phyloP scores from a whole-genome alignment of 2,888 invertebrate species.

The Cerceris rybyensis region DNA sequence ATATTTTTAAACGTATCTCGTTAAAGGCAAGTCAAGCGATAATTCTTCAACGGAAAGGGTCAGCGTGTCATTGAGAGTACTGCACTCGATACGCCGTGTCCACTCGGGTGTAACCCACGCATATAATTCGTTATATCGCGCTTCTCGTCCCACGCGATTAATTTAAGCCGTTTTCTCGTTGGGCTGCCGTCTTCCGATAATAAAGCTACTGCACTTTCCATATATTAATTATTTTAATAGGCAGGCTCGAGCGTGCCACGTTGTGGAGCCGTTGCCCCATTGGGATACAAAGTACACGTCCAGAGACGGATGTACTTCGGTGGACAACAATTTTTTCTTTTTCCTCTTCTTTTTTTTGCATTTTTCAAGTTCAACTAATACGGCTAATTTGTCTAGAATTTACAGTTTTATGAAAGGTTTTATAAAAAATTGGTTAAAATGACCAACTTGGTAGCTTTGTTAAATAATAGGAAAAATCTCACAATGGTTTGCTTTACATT shows the following conservation, averaged over 20 bases:
- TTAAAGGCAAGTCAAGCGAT: background rate
- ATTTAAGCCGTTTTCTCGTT: conserved; percentile 7
- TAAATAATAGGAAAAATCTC: no score
- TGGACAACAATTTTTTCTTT: no score
- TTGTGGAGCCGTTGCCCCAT: background rate
- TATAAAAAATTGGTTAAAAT: no score
- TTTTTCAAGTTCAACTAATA: no score
- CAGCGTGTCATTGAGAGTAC: background rate
- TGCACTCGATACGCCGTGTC: background rate
- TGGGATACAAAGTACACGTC: background rate
- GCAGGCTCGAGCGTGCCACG: conserved; percentile 4
- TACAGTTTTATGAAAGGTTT: no score
- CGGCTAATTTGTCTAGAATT: no score
- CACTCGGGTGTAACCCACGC: conserved; percentile 8
- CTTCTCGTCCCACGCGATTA: conserved; percentile 7
- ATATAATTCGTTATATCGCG: conserved; percentile 3
- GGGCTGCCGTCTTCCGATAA: conserved; percentile 9
- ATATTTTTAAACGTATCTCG: background rate
- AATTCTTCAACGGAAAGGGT: background rate
- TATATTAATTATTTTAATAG: conserved; percentile 32
- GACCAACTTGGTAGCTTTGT: no score
- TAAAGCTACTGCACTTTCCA: conserved; percentile 16
- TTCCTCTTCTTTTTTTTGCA: no score
- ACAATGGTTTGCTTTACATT: no score
- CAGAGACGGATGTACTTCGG: no score